These are phyloP conservation scores for Salticus scenicus DNA, from an alignment of 2,888 invertebrate species.

Conservation along the genomic window DNA sequence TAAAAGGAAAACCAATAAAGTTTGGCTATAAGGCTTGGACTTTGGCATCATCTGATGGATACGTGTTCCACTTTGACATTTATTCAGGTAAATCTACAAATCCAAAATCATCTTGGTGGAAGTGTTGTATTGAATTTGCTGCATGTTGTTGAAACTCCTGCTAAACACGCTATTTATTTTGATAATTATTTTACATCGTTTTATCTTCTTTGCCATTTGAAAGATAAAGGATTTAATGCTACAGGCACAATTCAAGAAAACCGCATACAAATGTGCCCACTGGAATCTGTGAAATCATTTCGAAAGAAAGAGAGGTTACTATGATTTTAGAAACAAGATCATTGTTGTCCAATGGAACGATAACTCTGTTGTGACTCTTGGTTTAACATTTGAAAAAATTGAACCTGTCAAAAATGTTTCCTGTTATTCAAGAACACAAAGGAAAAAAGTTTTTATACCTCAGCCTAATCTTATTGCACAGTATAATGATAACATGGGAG, in stretches of 20 bases:
- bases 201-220: constrained; percentile 5
- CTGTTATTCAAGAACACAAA: neutral
- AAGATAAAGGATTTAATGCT: neutral
- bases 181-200: constrained; percentile 18
- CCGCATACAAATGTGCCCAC: neutral
- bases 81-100: neutral
- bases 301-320: neutral
- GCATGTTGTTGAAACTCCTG: neutral
- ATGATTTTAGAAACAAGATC: neutral
- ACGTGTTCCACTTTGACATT: constrained; percentile 11
- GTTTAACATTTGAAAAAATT: constrained; percentile 5
- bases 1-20: constrained; percentile 3
- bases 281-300: neutral
- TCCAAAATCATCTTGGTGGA: neutral
- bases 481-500: neutral
- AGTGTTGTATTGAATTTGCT: neutral
- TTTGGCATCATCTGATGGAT: constrained; percentile 11
- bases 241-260: constrained; percentile 10
- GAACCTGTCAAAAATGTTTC: constrained; percentile 1
- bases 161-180: constrained; percentile 8
- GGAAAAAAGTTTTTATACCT: neutral
- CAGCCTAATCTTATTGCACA: constrained; percentile 5
- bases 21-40: constrained; percentile 22
- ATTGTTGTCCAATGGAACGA: neutral
- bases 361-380: constrained; percentile 1